Percentiles rank a stretch among this genome's conserved stretches.
Evolutionary conservation across 1,140 invertebrate species (phyloP).

Genomic region (Holotrichia oblita): DNA sequence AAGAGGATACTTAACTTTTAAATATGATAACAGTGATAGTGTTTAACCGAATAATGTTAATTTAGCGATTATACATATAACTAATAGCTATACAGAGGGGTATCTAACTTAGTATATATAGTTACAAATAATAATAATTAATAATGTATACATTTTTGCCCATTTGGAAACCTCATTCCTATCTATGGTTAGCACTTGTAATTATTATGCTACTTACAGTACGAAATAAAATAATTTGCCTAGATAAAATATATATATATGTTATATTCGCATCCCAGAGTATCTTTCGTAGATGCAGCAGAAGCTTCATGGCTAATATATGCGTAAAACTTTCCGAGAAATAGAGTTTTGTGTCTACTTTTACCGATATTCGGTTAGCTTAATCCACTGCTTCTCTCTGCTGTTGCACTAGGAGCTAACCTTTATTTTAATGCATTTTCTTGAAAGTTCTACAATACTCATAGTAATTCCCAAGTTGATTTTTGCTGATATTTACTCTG

Average conservation of each 20-base stretch:
- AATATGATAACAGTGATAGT: no score
- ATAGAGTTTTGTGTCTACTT: neutral
- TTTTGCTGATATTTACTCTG: neutral
- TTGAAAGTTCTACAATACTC: neutral
- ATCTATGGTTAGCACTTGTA: neutral
- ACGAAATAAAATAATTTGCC: no score
- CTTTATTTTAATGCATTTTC: neutral
- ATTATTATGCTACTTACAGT: no score
- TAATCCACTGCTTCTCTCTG: neutral
- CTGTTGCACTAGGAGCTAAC: neutral
- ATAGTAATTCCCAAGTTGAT: neutral
- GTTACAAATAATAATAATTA: no score
- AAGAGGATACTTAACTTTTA: no score
- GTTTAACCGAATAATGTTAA: no score
- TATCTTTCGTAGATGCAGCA: neutral
- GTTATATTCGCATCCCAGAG: neutral
- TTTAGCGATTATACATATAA: no score
- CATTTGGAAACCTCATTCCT: neutral
- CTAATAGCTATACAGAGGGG: no score
- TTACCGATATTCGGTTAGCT: neutral
- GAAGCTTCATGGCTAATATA: neutral
- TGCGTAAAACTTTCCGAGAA: slow-evolving; percentile 16
- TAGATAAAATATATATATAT: neutral
- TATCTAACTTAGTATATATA: no score
- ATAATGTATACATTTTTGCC: neutral